Evolutionary conservation across 2,113 vertebrate genomes (phyloP), one percentile per base, ranked within the genome.

Genomic region (Lynx canadensis): DNA sequence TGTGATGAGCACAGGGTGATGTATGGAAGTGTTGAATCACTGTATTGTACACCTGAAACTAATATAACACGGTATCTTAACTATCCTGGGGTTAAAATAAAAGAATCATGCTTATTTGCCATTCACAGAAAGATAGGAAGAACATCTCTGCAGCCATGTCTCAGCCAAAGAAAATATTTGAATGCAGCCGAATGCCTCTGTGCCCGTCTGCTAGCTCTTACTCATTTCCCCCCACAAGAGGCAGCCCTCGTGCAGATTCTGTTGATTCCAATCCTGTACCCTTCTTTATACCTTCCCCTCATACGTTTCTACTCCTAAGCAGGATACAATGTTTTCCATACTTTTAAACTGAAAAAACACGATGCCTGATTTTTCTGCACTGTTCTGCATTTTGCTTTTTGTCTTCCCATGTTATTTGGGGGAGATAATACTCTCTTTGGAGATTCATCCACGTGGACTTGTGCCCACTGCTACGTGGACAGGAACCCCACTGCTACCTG

Each of bases 181-280:
- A 48, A 31, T 25, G 23, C 2, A 73, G 23, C 0, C 8, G 12
- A 76, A 36, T 19, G 5, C 1, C 1, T 36, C 2, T 2, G 1
- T 31, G 25, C 1, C 2, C 2, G 38, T 48, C 3, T 63, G 5
- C 11, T 3, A 23, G 0, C 9, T n/a, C 8, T 82, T 23, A 60
- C 21, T 41, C 57, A 50, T 73, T 69, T 65, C 19, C 27, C 23
- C 29, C 6, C 23, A 21, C 25, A 27, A 29, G 15, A 84, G 16
- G 18, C 8, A 60, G 60, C 7, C 9, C 83, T n/a, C 27, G 52
- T 92, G 85, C 6, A 73, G 50, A 69, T 50, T 69, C 73, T 25
- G 4, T 23, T 86, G 38, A 57, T 81, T 52, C 29, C 45, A 74
- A 31, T 71, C 38, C 65, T 65, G 33, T 71, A 69, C 1, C 36